Percentiles rank a stretch among this genome's conserved stretches.
Conservation (phyloP, 2,888 invertebrate genomes). For the Meteorus colon region DNA sequence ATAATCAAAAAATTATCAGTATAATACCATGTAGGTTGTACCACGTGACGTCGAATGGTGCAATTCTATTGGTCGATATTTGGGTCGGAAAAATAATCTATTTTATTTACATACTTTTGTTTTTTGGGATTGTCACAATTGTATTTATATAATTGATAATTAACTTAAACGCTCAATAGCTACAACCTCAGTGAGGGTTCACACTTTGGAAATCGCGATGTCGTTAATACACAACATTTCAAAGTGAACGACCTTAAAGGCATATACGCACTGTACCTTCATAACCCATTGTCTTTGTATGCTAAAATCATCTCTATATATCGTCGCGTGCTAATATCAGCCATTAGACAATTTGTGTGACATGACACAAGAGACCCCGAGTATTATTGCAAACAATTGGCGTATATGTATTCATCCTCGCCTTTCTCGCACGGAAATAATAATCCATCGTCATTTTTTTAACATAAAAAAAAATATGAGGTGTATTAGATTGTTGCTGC, state of each 20-base stretch:
- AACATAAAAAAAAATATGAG: background rate
- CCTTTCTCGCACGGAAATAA: conserved; percentile 32
- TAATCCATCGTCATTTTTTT: background rate
- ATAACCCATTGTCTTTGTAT: conserved; percentile 51
- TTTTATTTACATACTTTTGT: background rate
- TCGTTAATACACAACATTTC: conserved; percentile 45
- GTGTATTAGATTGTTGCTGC: conserved; percentile 38
- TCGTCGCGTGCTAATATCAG: conserved; percentile 49
- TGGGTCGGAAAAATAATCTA: too few relatives aligned
- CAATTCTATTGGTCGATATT: too few relatives aligned
- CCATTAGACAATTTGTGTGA: conserved; percentile 48
- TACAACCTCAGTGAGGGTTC: conserved; percentile 43
- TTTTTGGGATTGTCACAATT: background rate
- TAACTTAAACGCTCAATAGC: background rate
- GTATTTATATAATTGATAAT: background rate
- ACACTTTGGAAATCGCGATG: conserved; percentile 55
- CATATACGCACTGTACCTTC: background rate
- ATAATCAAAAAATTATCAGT: too few relatives aligned
- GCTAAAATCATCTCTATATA: conserved; percentile 44
- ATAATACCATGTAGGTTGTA: too few relatives aligned
- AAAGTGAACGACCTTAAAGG: conserved; percentile 39
- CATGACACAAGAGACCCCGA: conserved; percentile 29
- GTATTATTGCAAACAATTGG: conserved; percentile 23
- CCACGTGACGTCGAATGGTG: too few relatives aligned
- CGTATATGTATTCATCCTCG: conserved; percentile 36